Percentiles rank a stretch among this genome's conserved stretches.
These are phyloP conservation scores for Protophormia terraenovae DNA, from an alignment of 2,888 invertebrate species.

Conservation along the genomic window DNA sequence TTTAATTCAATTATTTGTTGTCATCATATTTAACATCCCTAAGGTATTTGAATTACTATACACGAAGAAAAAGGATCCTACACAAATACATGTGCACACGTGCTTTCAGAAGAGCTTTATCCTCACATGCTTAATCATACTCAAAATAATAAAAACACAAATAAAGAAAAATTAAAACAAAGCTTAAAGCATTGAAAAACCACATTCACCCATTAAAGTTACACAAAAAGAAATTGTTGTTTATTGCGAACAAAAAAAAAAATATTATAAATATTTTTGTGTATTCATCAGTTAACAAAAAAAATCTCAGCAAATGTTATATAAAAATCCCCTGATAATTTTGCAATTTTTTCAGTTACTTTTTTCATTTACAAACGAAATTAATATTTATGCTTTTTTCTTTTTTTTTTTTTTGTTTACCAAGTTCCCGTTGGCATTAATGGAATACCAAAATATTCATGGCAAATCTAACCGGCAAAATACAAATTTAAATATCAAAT, in stretches of 20 bases:
- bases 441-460: background rate
- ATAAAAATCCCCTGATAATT: constrained; percentile 24
- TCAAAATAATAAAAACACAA: background rate
- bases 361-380: constrained; percentile 4
- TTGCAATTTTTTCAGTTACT: background rate
- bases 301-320: constrained; percentile 12
- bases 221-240: background rate
- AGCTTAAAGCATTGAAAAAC: background rate
- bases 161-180: background rate
- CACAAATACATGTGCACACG: background rate
- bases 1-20: constrained; percentile 64
- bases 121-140: background rate
- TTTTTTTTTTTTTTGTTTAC: background rate
- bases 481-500: constrained; percentile 28
- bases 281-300: constrained; percentile 11
- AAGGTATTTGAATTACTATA: constrained; percentile 34
- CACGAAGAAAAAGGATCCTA: background rate
- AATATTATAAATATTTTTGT: constrained; percentile 23
- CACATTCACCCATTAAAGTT: background rate
- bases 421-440: constrained; percentile 4
- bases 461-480: background rate
- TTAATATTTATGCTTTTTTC: constrained; percentile 37
- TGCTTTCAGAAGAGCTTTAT: too few species aligned
- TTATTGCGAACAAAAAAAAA: background rate
- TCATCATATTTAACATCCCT: constrained; percentile 44